Conservation (phyloP, 2,797 vertebrate genomes). For the Vireo griseus region DNA sequence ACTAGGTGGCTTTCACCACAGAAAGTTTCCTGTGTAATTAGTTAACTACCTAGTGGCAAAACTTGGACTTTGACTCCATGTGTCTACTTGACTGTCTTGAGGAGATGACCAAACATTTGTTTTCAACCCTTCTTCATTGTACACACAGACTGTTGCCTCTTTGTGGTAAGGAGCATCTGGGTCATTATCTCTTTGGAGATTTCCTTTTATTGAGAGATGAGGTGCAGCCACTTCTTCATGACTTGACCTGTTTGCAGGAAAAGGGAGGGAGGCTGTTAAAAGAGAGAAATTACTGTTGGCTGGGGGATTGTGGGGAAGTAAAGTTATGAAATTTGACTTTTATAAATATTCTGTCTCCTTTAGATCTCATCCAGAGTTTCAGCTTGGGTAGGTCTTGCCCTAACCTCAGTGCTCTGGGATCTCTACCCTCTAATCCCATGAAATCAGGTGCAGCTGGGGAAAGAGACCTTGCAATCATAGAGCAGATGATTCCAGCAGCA, state of each 20-base stretch:
- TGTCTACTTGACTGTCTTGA: not conserved
- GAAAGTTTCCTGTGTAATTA: not conserved
- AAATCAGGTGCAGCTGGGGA: conserved; percentile 13
- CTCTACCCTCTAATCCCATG: conserved; percentile 23
- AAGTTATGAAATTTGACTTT: not conserved
- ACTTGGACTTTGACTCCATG: not conserved
- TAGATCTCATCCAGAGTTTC: conserved; percentile 54
- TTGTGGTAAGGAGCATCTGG: not conserved
- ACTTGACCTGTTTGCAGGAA: not conserved
- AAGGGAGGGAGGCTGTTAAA: not conserved
- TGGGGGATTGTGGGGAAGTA: not conserved
- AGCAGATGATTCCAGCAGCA: not conserved
- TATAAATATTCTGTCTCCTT: conserved; percentile 42
- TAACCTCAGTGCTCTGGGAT: not conserved
- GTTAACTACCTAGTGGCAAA: not conserved
- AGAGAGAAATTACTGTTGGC: not conserved
- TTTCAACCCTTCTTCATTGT: not conserved
- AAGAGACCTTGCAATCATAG: not conserved
- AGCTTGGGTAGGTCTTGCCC: conserved; percentile 41
- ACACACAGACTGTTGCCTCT: not conserved
- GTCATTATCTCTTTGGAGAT: not conserved
- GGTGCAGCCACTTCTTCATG: not conserved
- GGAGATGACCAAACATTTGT: not conserved
- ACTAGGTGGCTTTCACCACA: not conserved
- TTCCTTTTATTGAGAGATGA: not conserved